Conservation (phyloP, 92 coral and sea anemone species). For the Phenganax marumi region DNA sequence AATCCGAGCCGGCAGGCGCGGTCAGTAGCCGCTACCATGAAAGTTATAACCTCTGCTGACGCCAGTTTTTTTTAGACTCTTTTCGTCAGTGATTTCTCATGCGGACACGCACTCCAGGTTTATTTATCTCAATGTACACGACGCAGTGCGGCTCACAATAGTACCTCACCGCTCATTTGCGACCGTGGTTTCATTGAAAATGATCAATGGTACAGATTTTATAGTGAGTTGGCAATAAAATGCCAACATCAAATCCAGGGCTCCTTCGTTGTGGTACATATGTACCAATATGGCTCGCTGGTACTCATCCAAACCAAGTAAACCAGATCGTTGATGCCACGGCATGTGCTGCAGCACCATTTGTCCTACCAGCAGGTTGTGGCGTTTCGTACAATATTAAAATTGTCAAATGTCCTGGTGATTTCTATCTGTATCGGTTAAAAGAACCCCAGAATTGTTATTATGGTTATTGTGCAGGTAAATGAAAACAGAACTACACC, state of each 20-base stretch:
- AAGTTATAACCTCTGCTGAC: too few relatives aligned
- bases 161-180: neutral
- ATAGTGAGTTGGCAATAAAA: neutral
- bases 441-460: neutral
- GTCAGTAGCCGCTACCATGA: too few relatives aligned
- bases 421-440: neutral
- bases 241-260: constrained; percentile 10
- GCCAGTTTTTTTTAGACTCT: too few relatives aligned
- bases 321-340: neutral
- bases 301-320: constrained; percentile 24
- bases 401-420: constrained; percentile 9
- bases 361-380: neutral
- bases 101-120: too few relatives aligned
- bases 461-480: constrained; percentile 15
- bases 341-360: constrained; percentile 18
- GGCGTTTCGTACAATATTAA: neutral
- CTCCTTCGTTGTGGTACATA: constrained; percentile 33
- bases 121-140: neutral
- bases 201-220: neutral
- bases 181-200: constrained; percentile 17
- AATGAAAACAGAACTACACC: neutral
- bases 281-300: constrained; percentile 40
- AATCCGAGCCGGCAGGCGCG: too few relatives aligned
- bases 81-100: too few relatives aligned
- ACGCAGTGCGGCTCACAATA: neutral